These are phyloP conservation scores for Actinemys pallida DNA, from an alignment of 2,113 vertebrate species.

Conservation along the genomic window DNA sequence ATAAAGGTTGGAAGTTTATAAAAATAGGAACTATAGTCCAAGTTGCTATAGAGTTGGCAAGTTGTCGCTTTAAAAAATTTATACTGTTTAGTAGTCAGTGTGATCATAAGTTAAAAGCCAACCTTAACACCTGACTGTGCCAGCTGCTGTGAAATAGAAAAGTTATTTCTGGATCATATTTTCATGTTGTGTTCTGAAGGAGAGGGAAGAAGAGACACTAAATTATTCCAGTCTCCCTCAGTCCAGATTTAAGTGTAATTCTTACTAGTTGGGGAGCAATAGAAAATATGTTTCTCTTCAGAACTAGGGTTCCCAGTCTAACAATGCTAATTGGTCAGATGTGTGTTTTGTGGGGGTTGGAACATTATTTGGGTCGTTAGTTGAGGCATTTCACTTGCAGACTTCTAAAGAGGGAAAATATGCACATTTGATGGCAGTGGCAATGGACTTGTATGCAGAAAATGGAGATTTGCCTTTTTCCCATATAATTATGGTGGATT, in stretches of 20 bases:
- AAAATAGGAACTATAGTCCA: slow-evolving; percentile 76
- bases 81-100: slow-evolving; percentile 71
- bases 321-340: slow-evolving; percentile 42
- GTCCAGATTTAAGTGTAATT: slow-evolving; percentile 72
- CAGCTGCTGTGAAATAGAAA: slow-evolving; percentile 78
- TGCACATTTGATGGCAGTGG: neutral
- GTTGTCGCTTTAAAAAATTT: slow-evolving; percentile 75
- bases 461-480: neutral
- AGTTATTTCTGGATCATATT: slow-evolving; percentile 79
- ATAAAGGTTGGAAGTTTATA: slow-evolving; percentile 79
- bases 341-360: slow-evolving; percentile 7
- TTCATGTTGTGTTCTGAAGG: slow-evolving; percentile 75
- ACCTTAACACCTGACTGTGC: slow-evolving; percentile 80
- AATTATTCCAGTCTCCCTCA: slow-evolving; percentile 76
- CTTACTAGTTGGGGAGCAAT: slow-evolving; percentile 59
- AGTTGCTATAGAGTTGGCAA: slow-evolving; percentile 79
- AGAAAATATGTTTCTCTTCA: slow-evolving; percentile 59
- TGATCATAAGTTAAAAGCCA: slow-evolving; percentile 75
- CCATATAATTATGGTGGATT: neutral
- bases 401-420: neutral
- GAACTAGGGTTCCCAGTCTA: slow-evolving; percentile 23
- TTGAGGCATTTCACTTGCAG: neutral
- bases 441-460: neutral
- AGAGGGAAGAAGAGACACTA: slow-evolving; percentile 79
- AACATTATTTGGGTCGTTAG: slow-evolving; percentile 24